A percentile compares a stretch with the other conserved stretches of the same genome.
phyloP scores from a whole-genome alignment of 2,797 vertebrate species.

The Rhynchonycteris naso region DNA sequence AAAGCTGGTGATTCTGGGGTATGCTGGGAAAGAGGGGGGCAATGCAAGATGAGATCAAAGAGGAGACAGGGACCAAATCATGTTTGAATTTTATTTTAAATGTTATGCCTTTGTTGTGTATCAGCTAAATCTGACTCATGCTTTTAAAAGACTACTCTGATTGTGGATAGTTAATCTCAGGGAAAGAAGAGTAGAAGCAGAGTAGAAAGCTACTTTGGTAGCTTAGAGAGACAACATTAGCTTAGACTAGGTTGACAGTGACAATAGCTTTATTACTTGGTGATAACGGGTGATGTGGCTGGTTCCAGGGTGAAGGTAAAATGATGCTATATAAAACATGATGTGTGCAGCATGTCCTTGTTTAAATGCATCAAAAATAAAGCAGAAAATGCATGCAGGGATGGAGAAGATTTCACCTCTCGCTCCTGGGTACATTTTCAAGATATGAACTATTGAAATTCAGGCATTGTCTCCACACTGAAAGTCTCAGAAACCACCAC shows the following conservation, averaged over 20 bases:
- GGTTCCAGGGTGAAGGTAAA: constrained; percentile 17
- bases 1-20: background rate
- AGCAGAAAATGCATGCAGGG: constrained; percentile 1
- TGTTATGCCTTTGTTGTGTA: background rate
- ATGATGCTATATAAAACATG: constrained; percentile 32
- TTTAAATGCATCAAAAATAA: constrained; percentile 28
- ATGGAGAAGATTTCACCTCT: background rate
- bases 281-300: background rate
- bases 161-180: background rate
- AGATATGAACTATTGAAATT: constrained; percentile 6
- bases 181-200: background rate
- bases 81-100: constrained; percentile 4
- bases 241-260: background rate
- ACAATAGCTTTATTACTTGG: background rate
- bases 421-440: background rate
- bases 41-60: background rate
- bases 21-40: background rate
- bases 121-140: background rate
- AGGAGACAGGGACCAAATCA: background rate
- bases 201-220: background rate
- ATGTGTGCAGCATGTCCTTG: background rate
- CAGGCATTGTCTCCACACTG: background rate
- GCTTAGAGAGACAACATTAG: background rate
- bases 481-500: constrained; percentile 6
- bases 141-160: constrained; percentile 16